Percentiles rank a stretch among this genome's conserved stretches.
phyloP scores from a whole-genome alignment of 2,888 invertebrate genomes.

The Cheilosia pagana region DNA sequence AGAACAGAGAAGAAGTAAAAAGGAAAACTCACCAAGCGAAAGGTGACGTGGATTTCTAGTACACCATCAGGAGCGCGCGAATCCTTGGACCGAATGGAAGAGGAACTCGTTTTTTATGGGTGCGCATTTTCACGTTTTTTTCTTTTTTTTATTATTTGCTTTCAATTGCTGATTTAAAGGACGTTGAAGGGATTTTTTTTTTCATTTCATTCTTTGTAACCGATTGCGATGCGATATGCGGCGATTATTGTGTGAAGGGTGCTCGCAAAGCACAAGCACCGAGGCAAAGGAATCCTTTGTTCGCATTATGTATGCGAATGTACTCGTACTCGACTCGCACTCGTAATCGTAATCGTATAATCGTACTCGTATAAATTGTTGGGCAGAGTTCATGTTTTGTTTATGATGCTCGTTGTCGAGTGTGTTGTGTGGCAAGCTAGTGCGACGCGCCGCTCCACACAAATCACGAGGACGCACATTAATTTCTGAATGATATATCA shows the following conservation, averaged over 20 bases:
- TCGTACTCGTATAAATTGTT: not conserved
- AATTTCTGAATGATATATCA: constrained; percentile 61
- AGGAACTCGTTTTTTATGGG: constrained; percentile 59
- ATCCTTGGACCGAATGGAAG: constrained; percentile 57
- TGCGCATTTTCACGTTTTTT: constrained; percentile 29
- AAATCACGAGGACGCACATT: constrained; percentile 57
- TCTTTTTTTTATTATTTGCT: too few species aligned
- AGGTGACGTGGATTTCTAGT: constrained; percentile 48
- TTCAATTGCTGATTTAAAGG: constrained; percentile 27
- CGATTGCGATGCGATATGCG: constrained; percentile 25
- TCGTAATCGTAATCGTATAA: too few species aligned
- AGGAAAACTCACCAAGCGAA: constrained; percentile 31
- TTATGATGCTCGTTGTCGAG: constrained; percentile 34
- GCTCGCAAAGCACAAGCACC: constrained; percentile 42
- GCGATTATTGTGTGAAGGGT: constrained; percentile 70
- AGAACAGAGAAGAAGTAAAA: constrained; percentile 20
- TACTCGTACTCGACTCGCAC: not conserved
- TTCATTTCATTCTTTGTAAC: constrained; percentile 44
- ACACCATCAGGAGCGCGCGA: constrained; percentile 18
- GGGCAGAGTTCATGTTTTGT: constrained; percentile 30
- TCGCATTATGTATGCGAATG: constrained; percentile 33
- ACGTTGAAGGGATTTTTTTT: constrained; percentile 40
- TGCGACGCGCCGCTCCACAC: constrained; percentile 46
- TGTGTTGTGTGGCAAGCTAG: constrained; percentile 45
- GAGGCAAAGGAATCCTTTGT: constrained; percentile 58